Base-by-base conservation (phyloP, 1,140 invertebrate species). In the Saccostrea echinata region DNA sequence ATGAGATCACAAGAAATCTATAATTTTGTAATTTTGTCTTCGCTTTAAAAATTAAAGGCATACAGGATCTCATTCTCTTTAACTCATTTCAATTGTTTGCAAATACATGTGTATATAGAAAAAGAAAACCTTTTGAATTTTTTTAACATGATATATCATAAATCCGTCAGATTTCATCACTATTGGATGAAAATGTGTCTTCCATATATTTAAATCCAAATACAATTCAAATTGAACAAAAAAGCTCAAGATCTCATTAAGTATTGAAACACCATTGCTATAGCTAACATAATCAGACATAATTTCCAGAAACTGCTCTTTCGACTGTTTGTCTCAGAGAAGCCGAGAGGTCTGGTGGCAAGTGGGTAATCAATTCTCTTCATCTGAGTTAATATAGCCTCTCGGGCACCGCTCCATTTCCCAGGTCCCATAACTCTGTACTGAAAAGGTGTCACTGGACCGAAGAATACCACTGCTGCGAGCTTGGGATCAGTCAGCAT, bases 361-460 rank as follows among this genome's bases (percentile, higher is more conserved):
- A 93, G 86, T 18, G 92, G 91, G 52, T 84, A 89, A 8, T 84
- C 30, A 1, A 90, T 90, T 61, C 93, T 84, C 18, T 92, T 91
- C 91, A 90, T 90, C 24, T 89, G 86, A 0, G 61, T 64, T 3
- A 84, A 21, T 16, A 95, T 94, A 16, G 95, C 92, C 27, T 93
- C 89, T 61, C 93, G 87, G 16, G 95, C 95, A 1, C 93, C 95
- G 0, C 84, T 9, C 95, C 95, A 95, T 13, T 88, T 71, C 43
- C 93, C 84, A 11, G 95, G 95, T 12, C 95, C 95, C 52, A 84
- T 57, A 53, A 95, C 87, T 84, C 95, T 91, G 88, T 95, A 96
- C 81, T 95, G 95, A 87, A 95, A 96, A 3, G 95, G 94, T 3
- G 93, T 85, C 84, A 92, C 94, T 8, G 94, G 92, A 8, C 95